phyloP scores from a whole-genome alignment of 92 coral and sea anemone species.

The Heteractis magnifica region DNA sequence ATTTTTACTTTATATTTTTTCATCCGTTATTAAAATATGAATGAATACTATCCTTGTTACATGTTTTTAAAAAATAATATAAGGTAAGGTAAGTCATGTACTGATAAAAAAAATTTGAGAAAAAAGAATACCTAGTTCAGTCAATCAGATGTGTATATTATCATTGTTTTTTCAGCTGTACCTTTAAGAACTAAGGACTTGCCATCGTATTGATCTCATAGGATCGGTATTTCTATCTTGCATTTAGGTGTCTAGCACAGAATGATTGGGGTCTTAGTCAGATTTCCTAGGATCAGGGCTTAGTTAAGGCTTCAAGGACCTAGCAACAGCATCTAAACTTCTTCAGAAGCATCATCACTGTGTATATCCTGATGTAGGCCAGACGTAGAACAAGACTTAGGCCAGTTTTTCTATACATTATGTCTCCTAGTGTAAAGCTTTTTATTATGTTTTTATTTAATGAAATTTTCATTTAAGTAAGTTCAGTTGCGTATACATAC shows the following conservation, averaged over 20 bases:
- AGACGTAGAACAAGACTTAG: conserved; percentile 12
- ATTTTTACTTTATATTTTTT: not conserved
- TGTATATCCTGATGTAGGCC: conserved; percentile 26
- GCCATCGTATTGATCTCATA: conserved; percentile 9
- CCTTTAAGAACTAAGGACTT: not conserved
- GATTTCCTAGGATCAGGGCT: conserved; percentile 62
- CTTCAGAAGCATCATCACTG: conserved; percentile 18
- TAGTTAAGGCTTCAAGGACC: conserved; percentile 67
- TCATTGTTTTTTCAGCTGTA: not conserved
- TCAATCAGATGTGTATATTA: not conserved
- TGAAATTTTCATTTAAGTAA: not conserved
- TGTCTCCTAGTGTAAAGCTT: not conserved
- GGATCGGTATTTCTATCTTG: conserved; percentile 52
- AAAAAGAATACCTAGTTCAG: not conserved
- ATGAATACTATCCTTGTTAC: not conserved
- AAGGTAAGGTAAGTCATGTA: not conserved
- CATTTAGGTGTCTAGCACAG: conserved; percentile 64
- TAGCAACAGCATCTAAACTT: conserved; percentile 48
- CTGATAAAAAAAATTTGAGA: not conserved
- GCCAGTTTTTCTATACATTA: not conserved
- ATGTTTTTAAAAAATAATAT: not conserved
- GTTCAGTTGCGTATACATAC: conserved; percentile 8
- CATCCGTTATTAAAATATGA: not conserved
- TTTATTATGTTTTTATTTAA: conserved; percentile 6
- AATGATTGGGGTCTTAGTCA: conserved; percentile 63